A percentile compares a stretch with the other conserved stretches of the same genome.
phyloP scores from a whole-genome alignment of 2,797 vertebrate genomes.

The Leptatherina wallacei region DNA sequence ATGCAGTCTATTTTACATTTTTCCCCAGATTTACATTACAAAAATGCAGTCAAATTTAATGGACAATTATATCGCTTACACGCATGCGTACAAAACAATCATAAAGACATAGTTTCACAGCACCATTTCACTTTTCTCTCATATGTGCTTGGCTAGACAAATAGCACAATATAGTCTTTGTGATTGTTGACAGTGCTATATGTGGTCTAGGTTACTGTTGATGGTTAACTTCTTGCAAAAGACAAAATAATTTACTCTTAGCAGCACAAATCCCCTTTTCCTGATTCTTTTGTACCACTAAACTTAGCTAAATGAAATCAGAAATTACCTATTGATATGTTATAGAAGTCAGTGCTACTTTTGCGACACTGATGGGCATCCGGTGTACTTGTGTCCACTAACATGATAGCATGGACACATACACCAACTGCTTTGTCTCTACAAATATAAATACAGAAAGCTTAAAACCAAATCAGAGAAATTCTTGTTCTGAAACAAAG shows the following conservation, averaged over 20 bases:
- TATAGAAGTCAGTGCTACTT: not conserved
- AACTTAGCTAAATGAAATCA: not conserved
- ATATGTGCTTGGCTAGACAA: slow-evolving; percentile 18
- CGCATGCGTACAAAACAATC: slow-evolving; percentile 28
- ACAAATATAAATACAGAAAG: slow-evolving; percentile 4
- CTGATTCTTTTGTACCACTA: not conserved
- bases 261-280: not conserved
- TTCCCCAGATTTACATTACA: slow-evolving; percentile 13
- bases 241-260: slow-evolving; percentile 5
- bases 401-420: slow-evolving; percentile 1
- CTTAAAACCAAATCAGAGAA: slow-evolving; percentile 18
- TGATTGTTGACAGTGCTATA: slow-evolving; percentile 17
- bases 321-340: not conserved
- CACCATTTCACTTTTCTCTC: slow-evolving; percentile 3
- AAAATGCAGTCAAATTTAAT: slow-evolving; percentile 21
- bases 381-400: not conserved
- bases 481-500: not conserved
- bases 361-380: not conserved
- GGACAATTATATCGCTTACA: slow-evolving; percentile 18
- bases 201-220: not conserved
- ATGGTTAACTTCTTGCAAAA: not conserved
- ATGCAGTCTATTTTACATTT: not conserved
- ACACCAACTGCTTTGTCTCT: not conserved
- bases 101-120: not conserved
- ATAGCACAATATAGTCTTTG: slow-evolving; percentile 16